These are phyloP conservation scores for Tadarida brasiliensis DNA, from an alignment of 2,797 vertebrate genomes.

Conservation along the genomic window DNA sequence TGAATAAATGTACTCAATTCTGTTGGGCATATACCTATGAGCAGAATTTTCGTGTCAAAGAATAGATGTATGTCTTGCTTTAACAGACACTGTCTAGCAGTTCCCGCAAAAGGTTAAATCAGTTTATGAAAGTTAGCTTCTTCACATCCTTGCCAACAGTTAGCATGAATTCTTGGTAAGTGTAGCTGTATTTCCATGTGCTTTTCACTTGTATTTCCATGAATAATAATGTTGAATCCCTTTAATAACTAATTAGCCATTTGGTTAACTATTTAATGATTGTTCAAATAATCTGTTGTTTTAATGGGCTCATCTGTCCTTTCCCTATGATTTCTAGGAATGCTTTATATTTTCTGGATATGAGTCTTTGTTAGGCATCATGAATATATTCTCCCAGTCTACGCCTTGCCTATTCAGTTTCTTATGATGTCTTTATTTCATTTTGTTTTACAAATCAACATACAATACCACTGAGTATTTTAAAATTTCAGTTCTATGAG, in stretches of 20 bases:
- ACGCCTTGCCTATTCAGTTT: not conserved
- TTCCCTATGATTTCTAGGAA: not conserved
- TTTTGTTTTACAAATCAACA: not conserved
- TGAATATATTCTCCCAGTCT: not conserved
- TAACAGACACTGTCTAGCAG: not conserved
- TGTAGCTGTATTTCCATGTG: not conserved
- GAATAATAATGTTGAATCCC: not conserved
- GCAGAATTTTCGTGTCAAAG: not conserved
- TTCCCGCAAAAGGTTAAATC: not conserved
- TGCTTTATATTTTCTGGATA: not conserved
- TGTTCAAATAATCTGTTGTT: not conserved
- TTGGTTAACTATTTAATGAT: not conserved
- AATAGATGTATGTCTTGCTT: not conserved
- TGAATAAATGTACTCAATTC: not conserved
- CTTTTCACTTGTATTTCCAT: not conserved
- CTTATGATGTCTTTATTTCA: constrained; percentile 1
- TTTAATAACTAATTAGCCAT: not conserved
- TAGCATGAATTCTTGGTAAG: not conserved
- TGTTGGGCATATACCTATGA: not conserved
- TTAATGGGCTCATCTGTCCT: not conserved
- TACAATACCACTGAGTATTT: not conserved
- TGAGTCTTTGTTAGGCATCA: not conserved
- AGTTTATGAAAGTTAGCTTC: not conserved
- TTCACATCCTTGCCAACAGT: not conserved
- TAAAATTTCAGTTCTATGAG: not conserved